These are phyloP conservation scores for Meganola albula DNA, from an alignment of 2,888 invertebrate genomes.

Conservation along the genomic window DNA sequence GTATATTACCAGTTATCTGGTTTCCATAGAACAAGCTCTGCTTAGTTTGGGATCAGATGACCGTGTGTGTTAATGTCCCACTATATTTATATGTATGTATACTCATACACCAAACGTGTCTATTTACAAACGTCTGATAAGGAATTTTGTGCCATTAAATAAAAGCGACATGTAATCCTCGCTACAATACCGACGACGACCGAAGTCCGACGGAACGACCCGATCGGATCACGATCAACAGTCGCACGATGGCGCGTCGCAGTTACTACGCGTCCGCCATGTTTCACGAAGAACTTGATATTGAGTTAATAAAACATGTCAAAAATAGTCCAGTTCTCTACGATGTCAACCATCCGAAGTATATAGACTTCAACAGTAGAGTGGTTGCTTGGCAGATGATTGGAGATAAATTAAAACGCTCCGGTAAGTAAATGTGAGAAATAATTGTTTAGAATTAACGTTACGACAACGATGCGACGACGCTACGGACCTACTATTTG, in stretches of 20 bases:
- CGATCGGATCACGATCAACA: conserved; percentile 20
- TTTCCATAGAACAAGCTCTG: too few relatives aligned
- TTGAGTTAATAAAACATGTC: conserved; percentile 52
- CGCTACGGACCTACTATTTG: conserved; percentile 22
- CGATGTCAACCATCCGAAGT: conserved; percentile 52
- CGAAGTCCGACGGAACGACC: conserved; percentile 25
- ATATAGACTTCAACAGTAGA: conserved; percentile 64
- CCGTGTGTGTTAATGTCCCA: too few relatives aligned
- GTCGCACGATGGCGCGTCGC: conserved; percentile 13
- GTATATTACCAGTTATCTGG: too few relatives aligned
- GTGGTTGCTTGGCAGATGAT: conserved; percentile 71
- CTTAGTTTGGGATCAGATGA: too few relatives aligned
- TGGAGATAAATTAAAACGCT: conserved; percentile 57
- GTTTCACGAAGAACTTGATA: conserved; percentile 51
- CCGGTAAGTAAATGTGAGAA: conserved; percentile 57
- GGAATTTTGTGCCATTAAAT: too few relatives aligned
- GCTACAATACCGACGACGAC: conserved; percentile 16
- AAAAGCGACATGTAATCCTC: conserved; percentile 6
- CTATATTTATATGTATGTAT: too few relatives aligned
- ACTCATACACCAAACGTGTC: too few relatives aligned
- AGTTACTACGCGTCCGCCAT: conserved; percentile 24
- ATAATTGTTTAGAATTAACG: conserved; percentile 26
- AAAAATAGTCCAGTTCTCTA: conserved; percentile 54
- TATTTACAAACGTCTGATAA: too few relatives aligned
- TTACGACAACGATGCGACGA: too few relatives aligned